Conservation (phyloP, 2,113 vertebrate genomes). For the Hylia prasina region DNA sequence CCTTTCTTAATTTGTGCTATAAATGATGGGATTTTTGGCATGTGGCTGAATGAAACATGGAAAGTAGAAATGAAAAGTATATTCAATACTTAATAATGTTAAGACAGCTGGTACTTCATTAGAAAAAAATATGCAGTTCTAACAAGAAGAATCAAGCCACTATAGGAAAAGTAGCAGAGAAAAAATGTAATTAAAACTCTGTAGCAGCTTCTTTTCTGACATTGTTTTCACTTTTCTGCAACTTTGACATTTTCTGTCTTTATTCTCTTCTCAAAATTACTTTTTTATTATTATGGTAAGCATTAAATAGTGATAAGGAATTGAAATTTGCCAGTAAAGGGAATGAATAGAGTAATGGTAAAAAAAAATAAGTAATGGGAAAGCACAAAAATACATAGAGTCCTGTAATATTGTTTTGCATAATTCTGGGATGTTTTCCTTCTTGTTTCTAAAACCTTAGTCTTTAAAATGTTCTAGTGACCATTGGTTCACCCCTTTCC, state of each 20-base stretch:
- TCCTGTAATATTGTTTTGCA: not conserved
- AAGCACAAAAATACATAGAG: not conserved
- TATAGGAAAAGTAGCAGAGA: not conserved
- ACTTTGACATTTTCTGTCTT: not conserved
- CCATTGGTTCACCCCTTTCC: not conserved
- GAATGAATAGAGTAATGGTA: not conserved
- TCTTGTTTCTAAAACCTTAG: not conserved
- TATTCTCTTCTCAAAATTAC: not conserved
- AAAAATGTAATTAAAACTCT: slow-evolving; percentile 37
- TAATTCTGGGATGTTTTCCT: not conserved
- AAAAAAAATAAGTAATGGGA: not conserved
- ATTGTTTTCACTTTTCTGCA: not conserved
- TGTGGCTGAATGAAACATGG: not conserved
- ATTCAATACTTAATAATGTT: slow-evolving; percentile 3
- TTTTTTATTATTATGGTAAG: not conserved
- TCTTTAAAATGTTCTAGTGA: not conserved
- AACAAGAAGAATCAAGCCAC: not conserved
- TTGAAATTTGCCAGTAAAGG: not conserved
- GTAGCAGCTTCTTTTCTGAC: not conserved
- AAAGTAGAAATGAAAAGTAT: not conserved
- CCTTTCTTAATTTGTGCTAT: not conserved
- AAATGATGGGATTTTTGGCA: not conserved
- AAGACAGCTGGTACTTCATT: not conserved
- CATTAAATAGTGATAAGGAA: slow-evolving; percentile 17
- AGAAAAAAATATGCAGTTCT: not conserved